Evolutionary conservation across 1,140 invertebrate species (phyloP), one percentile per base, ranked within the genome.

Genomic region (Triops cancriformis): DNA sequence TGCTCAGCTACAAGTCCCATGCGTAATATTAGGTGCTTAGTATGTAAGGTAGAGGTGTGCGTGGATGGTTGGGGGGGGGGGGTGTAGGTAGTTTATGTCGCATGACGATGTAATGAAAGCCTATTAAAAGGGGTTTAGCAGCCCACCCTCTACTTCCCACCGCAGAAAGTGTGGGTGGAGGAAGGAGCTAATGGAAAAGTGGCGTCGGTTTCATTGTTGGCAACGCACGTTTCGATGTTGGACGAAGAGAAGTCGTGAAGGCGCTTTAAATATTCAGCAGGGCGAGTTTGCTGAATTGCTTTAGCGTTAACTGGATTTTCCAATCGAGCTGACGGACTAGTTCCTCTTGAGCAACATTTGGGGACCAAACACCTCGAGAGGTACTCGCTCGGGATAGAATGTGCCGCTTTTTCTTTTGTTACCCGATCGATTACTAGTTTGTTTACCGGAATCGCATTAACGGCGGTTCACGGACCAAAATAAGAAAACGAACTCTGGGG

Each of bases 21-120:
- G 51, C 51, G 51, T 64, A 64, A 64, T 64, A 64, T 64, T 10
- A 64, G 51, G 51, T 64, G 51, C 51, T 64, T 64, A 64, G 14
- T 64, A 64, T 64, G 51, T 9, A 64, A 64, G 14, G 51, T 64
- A 37, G 31, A 37, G 2, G 45, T 11, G 51, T 64, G 51, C 51
- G 51, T 64, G 51, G 51, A 64, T 64, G 14, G 51, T 64, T 64
- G 18, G 5, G 51, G 51, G 51, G 14, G 51, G 10, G 10, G 18
- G 5, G 51, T 9, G 51, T 64, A 14, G 18, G 51, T 64, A 64
- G 14, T 64, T 6, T 64, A 64, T 64, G 51, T 64, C 51, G 51
- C 51, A 64, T 64, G n/a, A 64, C 51, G 51, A 64, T 64, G 51
- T 64, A 64, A 64, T 64, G 51, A 64, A 64, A 64, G 14, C 51